Evolutionary conservation across 2,797 vertebrate species (phyloP), one percentile per base, ranked within the genome.

Genomic region (Lepus townsendii): DNA sequence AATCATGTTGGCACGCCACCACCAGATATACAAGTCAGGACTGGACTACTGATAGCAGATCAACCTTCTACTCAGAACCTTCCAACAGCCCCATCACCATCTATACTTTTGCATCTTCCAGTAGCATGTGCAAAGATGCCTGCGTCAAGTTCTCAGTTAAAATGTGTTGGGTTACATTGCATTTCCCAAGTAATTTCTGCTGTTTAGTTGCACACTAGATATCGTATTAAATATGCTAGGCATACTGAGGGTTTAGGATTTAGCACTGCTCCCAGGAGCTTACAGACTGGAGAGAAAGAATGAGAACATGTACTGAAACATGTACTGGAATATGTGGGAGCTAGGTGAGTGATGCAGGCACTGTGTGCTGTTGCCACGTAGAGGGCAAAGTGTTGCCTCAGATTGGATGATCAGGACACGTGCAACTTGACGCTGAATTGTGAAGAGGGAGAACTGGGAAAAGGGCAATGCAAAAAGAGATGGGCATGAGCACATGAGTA

Each of bases 211-310:
- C 4, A 72, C 7, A 63, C 14, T 52, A 89, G 71, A 54, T 75
- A 26, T 82, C 84, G n/a, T 60, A 72, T 73, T 91, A 78, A 22
- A 50, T 83, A 14, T 62, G 76, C 32, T 54, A 14, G 17, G 54
- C 60, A 77, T 13, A 26, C 63, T 71, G 75, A 77, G 60, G 50
- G 27, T 72, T 87, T 95, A 80, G 22, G 50, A 92, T n/a, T 82
- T 90, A 88, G 22, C 50, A 82, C 82, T 76, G 19, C 0, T 38
- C 19, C 84, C 68, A 35, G 80, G 35, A 84, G 32, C 47, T 84
- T 83, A 88, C 3, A 95, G 50, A 73, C 50, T 68, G 57, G 22
- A 22, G 32, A 92, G 86, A 87, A 80, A 82, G 27, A 93, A n/a
- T 54, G 32, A 30, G 89, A 52, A 54, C n/a, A 83, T 9, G 26